Base-by-base conservation (phyloP, 2,113 vertebrate species). In the Uria aalge region DNA sequence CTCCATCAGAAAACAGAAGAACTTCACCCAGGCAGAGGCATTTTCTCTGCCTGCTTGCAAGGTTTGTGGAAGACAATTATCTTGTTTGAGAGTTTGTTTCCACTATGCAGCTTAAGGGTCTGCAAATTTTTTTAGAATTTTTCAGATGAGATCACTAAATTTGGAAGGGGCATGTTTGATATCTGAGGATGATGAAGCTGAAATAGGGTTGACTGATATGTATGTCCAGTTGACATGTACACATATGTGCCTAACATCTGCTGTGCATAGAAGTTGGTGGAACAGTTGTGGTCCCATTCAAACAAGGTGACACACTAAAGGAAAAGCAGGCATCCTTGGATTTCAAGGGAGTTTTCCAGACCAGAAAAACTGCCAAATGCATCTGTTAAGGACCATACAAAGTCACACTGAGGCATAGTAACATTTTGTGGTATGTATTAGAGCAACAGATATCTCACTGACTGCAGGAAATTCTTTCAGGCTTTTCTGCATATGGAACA, bases 201-300 rank as follows among this genome's bases (percentile, higher is more conserved):
- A 80, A 91, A 40, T 5, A 60, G 8, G 11, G 23, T 21, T 83
- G 50, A 52, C 6, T 30, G 71, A 14, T 2, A 18, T 2, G 8
- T 77, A 53, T 2, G 2, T 24, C 34, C 30, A n/a, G 22, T 50
- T 81, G 24, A 26, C 27, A 4, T 2, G 4, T 74, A n/a, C 0
- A 0, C 2, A 1, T 32, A 20, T 4, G 9, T 1, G 4, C 16
- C 11, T 66, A 47, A 71, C 30, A 75, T 76, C 34, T 89, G 71
- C 3, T 69, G 41, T 19, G 6, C 3, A 0, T 6, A 67, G 60
- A 68, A 81, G 7, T 3, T 64, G 40, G 14, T 63, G 38, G 13
- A 83, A 13, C 3, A 6, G 7, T 40, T 86, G 64, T 52, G 20
- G 29, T 56, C 32, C 56, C 7, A 8, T 85, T 90, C 26, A 57